Conservation (phyloP, 2,113 vertebrate genomes). For the Dermatemys mawii region DNA sequence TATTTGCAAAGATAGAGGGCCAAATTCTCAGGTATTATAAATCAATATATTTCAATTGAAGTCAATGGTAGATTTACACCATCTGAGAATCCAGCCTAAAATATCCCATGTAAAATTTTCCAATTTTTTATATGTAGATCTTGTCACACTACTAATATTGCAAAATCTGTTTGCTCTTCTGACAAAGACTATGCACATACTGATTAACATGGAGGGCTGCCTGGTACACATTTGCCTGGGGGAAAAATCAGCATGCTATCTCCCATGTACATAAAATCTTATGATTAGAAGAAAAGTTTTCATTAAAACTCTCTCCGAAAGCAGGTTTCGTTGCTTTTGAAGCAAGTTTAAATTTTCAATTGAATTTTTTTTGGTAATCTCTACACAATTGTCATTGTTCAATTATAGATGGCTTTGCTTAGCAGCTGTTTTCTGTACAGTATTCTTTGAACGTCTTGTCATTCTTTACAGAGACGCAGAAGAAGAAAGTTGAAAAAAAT, state of each 20-base stretch:
- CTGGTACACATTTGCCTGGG: background rate
- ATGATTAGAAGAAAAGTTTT: background rate
- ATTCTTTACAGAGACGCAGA: background rate
- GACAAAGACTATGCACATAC: background rate
- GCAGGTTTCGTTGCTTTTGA: background rate
- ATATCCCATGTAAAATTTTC: background rate
- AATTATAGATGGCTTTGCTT: background rate
- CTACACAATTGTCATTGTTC: background rate
- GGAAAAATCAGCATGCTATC: background rate
- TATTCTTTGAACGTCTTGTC: background rate
- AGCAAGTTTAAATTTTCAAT: background rate
- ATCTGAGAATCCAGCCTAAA: background rate
- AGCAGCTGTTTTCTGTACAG: background rate
- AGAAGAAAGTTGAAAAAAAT: background rate
- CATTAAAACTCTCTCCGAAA: background rate
- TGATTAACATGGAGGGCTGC: background rate
- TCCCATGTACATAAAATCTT: background rate
- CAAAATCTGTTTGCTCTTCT: background rate
- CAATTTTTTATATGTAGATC: background rate
- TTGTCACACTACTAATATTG: background rate
- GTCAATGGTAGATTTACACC: background rate
- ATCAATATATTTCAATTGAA: background rate
- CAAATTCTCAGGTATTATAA: background rate
- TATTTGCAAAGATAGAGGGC: background rate
- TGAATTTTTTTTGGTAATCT: background rate